Conservation (phyloP, 2,113 vertebrate genomes). For the Malurus elegans region DNA sequence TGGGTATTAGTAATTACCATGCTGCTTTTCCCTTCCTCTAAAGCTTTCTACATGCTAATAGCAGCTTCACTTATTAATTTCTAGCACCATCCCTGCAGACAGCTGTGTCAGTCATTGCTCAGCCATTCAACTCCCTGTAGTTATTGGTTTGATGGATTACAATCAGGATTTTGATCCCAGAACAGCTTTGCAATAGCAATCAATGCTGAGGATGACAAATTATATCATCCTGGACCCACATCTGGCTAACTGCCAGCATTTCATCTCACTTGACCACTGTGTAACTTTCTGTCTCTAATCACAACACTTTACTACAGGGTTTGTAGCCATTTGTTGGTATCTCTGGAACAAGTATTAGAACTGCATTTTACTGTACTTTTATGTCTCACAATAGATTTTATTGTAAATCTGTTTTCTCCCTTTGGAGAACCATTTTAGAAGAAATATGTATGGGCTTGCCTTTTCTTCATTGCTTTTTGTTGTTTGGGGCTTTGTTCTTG, state of each 20-base stretch:
- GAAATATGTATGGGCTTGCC: not conserved
- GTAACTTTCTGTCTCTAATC: slow-evolving; percentile 4
- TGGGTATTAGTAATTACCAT: not conserved
- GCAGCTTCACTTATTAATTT: not conserved
- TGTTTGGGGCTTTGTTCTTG: not conserved
- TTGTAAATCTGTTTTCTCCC: not conserved
- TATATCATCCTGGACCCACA: not conserved
- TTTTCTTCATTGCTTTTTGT: not conserved
- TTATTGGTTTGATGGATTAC: slow-evolving; percentile 21
- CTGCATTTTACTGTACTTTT: not conserved
- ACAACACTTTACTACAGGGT: not conserved
- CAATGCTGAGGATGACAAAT: slow-evolving; percentile 3
- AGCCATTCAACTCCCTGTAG: not conserved
- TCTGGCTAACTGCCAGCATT: not conserved
- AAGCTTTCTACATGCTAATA: not conserved
- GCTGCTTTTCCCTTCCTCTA: not conserved
- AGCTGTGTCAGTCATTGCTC: not conserved
- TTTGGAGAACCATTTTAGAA: not conserved
- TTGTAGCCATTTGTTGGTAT: not conserved
- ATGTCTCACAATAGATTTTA: not conserved
- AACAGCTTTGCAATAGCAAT: not conserved
- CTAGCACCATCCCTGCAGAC: not conserved
- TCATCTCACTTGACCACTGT: not conserved
- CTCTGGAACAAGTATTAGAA: not conserved
- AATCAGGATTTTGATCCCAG: slow-evolving; percentile 26